A percentile compares a stretch with the other conserved stretches of the same genome.
Evolutionary conservation across 2,113 vertebrate genomes (phyloP).

Genomic region (Nanger granti): DNA sequence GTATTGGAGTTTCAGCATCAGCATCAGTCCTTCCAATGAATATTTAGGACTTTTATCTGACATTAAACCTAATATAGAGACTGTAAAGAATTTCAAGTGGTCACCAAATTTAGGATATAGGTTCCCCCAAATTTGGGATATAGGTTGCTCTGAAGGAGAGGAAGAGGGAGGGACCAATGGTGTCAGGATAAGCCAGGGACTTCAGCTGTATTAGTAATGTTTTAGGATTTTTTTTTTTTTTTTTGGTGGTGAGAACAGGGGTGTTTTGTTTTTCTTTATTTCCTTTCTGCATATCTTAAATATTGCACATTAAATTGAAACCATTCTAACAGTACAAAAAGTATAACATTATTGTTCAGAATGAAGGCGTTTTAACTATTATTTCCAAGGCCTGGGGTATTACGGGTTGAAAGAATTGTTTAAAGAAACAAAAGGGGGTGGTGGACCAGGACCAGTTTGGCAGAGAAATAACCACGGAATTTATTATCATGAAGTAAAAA

Average conservation of each 20-base stretch:
- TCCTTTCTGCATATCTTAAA: conserved; percentile 21
- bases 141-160: background rate
- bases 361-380: background rate
- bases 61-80: background rate
- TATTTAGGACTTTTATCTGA: background rate
- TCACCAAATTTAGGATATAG: background rate
- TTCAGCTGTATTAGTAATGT: background rate
- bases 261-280: background rate
- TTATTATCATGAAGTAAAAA: background rate
- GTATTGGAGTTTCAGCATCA: background rate
- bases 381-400: background rate
- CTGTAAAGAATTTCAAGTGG: background rate
- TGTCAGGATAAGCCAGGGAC: background rate
- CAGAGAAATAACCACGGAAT: background rate
- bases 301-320: background rate
- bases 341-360: background rate
- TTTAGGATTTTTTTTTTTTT: background rate
- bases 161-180: background rate
- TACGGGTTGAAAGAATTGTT: background rate
- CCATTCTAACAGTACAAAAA: background rate
- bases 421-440: background rate
- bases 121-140: background rate
- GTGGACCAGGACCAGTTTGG: background rate
- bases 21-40: background rate
- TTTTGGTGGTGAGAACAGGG: background rate